Evolutionary conservation across 2,797 vertebrate species (phyloP), one percentile per base, ranked within the genome.

Genomic region (Siniperca scherzeri): DNA sequence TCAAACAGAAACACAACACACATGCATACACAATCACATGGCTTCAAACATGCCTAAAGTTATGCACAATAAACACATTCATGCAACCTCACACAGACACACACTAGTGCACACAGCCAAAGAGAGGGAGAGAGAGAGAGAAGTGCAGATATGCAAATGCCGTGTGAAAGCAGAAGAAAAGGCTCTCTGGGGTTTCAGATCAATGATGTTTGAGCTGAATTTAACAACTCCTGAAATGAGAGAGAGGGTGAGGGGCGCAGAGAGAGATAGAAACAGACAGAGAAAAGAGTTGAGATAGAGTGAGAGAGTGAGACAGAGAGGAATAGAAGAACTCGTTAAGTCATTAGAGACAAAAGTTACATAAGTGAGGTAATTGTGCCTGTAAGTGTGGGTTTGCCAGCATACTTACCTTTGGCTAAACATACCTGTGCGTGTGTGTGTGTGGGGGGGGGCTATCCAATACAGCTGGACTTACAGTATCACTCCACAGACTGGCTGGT

Each of bases 71-170:
- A 22, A 61, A 67, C 77, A 75, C 72, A 46, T 38, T 80, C 40
- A 44, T 44, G 42, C 60, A 78, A 53, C 33, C 27, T n/a, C 78
- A 60, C 44, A 75, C 61, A 75, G 3, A 64, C 11, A 13, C 68
- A 53, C 62, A 64, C 44, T 6, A 0, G 11, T 61, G 50, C 83
- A 80, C 61, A 21, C 52, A 52, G 59, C 46, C 52, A 75, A 65
- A 44, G 16, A 77, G 53, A 25, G 62, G 40, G 33, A 33, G 38
- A 74, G 38, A 71, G 53, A 68, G 68, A 70, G 14, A 27, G 56
- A 75, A 80, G 83, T 42, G 80, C 55, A 81, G 66, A 79, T 84
- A 90, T 90, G 88, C 85, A 90, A 91, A 91, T 90, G 42, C 5
- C 0, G 56, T 38, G 65, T 77, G 75, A 87, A 89, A 91, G 84